phyloP scores from a whole-genome alignment of 1,140 invertebrate species.

The Aphelenchoides besseyi region DNA sequence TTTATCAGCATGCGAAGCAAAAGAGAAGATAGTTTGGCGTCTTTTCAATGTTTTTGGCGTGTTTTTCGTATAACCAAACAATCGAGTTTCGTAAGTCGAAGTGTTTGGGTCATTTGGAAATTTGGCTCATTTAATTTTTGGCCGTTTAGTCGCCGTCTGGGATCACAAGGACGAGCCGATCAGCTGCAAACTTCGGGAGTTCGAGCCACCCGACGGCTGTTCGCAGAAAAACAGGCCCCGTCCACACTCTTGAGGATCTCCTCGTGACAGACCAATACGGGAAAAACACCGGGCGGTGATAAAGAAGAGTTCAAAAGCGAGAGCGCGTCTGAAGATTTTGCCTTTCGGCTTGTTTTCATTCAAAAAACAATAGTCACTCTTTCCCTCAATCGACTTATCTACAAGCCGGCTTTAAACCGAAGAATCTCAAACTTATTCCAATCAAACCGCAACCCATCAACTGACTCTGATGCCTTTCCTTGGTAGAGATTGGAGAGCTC shows the following conservation, averaged over 20 bases:
- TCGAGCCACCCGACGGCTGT: neutral
- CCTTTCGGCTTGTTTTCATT: neutral
- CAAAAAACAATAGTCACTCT: no score
- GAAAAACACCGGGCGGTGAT: constrained; percentile 6
- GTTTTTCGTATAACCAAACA: no score
- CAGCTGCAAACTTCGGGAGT: no score
- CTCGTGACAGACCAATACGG: constrained; percentile 13
- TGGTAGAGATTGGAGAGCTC: constrained; percentile 71
- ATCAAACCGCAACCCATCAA: neutral
- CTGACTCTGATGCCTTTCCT: constrained; percentile 81
- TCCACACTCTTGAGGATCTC: no score
- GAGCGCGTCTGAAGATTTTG: neutral
- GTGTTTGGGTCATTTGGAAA: no score
- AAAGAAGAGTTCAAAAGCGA: neutral
- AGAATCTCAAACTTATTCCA: neutral
- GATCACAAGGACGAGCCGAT: no score
- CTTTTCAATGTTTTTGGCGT: no score
- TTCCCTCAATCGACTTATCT: neutral
- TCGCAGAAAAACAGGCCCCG: neutral
- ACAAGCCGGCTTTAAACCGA: neutral
- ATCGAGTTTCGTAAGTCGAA: no score
- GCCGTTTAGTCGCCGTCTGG: no score
- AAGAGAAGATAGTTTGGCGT: no score
- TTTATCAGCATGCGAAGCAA: no score
- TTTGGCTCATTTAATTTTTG: no score